Conservation (phyloP, 2,113 vertebrate species). For the Hippopotamus amphibius region DNA sequence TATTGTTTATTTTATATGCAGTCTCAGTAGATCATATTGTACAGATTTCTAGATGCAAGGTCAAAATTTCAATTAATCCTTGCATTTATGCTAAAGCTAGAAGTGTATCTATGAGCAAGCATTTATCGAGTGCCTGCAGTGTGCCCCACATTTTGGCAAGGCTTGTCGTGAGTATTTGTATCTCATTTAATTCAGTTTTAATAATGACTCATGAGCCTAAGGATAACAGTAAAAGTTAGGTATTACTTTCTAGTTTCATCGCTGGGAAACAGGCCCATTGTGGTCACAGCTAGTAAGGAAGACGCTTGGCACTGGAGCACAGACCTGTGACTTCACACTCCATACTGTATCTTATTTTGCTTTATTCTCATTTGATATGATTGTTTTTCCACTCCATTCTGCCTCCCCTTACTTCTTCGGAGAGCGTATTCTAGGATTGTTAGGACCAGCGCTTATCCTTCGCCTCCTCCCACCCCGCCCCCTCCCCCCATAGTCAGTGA, state of each 20-base stretch:
- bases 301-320: neutral
- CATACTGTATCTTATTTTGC: neutral
- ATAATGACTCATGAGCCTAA: neutral
- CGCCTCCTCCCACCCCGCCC: too few species aligned
- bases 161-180: neutral
- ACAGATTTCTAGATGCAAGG: neutral
- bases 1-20: neutral
- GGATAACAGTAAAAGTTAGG: neutral
- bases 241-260: neutral
- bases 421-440: neutral
- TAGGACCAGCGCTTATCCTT: neutral
- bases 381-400: neutral
- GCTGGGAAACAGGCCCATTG: neutral
- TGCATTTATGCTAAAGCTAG: neutral
- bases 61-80: conserved; percentile 18
- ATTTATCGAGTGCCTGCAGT: neutral
- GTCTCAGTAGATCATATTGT: neutral
- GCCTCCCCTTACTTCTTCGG: neutral
- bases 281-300: neutral
- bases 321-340: neutral
- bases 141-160: neutral
- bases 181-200: neutral
- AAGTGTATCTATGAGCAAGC: neutral
- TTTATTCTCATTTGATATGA: neutral
- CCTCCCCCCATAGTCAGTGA: neutral